phyloP scores from a whole-genome alignment of 1,140 invertebrate species.

The Zeugodacus cucurbitae region DNA sequence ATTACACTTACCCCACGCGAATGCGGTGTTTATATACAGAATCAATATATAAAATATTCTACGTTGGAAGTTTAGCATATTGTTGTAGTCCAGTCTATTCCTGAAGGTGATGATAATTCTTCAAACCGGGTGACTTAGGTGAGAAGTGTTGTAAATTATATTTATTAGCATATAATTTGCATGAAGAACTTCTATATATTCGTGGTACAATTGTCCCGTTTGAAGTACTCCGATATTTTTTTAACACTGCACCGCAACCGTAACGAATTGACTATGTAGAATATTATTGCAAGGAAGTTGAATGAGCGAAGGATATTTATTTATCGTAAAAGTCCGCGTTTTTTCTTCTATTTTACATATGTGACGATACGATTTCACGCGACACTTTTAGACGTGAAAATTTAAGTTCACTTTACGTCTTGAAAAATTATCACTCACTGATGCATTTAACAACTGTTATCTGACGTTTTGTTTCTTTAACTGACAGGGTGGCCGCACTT shows the following conservation, averaged over 20 bases:
- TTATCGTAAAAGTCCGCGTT: neutral
- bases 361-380: neutral
- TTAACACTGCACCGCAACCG: neutral
- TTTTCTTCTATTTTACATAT: neutral
- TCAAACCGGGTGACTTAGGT: neutral
- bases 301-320: slow-evolving; percentile 18
- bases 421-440: slow-evolving; percentile 21
- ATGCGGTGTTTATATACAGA: neutral
- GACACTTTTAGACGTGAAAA: neutral
- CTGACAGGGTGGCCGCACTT: neutral
- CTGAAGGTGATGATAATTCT: neutral
- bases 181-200: neutral
- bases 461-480: neutral
- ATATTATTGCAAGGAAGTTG: neutral
- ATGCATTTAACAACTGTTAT: neutral
- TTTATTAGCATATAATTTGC: slow-evolving; percentile 5
- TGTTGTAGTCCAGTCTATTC: neutral
- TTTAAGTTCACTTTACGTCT: neutral
- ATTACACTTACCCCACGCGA: slow-evolving; percentile 7
- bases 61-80: neutral
- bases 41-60: neutral
- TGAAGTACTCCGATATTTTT: neutral
- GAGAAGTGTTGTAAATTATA: neutral
- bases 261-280: neutral
- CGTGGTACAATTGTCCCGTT: neutral